Evolutionary conservation across 2,888 invertebrate genomes (phyloP), one percentile per base, ranked within the genome.

Genomic region (Parthenolecanium corni): DNA sequence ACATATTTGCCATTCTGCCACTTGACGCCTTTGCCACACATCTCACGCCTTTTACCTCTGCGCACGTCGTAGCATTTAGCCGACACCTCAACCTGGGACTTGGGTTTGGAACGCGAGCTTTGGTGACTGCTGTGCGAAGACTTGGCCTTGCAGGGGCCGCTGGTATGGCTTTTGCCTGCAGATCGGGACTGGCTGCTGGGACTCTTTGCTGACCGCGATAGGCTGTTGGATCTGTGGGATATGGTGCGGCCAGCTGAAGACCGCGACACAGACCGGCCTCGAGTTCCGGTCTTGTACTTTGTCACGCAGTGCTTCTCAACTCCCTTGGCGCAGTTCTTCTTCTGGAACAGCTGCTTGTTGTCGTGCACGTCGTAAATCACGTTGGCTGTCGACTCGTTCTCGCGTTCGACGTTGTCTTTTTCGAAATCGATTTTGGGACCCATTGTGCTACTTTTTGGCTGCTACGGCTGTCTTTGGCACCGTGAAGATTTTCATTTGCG

Each of bases 351-450:
- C 38, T 52, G 52, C 21, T 52, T 38, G 18, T 52, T 4, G 1
- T 18, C 2, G 38, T 38, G 20, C 1, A 38, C 21, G 11, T 52
- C 38, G 52, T 52, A 52, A 5, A 14, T 6, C 14, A 52, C 52
- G 52, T 52, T 52, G 52, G 38, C 38, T 14, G 38, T n/a, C 16
- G 38, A 24, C n/a, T 42, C 54, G 42, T 54, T 31, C 42, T 42
- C 54, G 11, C 24, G 21, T 23, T 42, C 42, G 6, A 16, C 23
- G 16, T 23, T 16, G 3, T 52, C 52, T 20, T 25, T 52, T 52
- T 52, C 52, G 52, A 18, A 52, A 52, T 38, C 38, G 38, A 52
- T 23, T 38, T 54, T 54, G 16, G 42, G 40, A 54, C 23, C 18
- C 54, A 54, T 54, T 38, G 38, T n/a, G n/a, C n/a, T n/a, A n/a